phyloP scores from a whole-genome alignment of 2,888 invertebrate genomes.

The Anthrax anthrax region DNA sequence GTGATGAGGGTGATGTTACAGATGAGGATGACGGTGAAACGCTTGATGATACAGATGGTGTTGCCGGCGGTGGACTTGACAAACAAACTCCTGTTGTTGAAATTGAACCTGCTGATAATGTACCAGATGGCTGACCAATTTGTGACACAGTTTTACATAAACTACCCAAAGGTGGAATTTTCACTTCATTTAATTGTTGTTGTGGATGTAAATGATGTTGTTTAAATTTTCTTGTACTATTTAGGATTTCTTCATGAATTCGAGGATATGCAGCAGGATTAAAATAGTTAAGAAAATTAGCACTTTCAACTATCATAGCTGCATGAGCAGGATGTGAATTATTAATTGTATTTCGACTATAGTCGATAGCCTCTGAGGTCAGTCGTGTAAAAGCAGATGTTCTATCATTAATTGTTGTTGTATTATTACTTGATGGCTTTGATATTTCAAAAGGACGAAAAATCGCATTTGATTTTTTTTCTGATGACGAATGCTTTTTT shows the following conservation, averaged over 20 bases:
- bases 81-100: constrained; percentile 11
- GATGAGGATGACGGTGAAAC: constrained; percentile 19
- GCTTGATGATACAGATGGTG: constrained; percentile 14
- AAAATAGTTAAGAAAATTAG: constrained; percentile 32
- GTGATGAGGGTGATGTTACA: constrained; percentile 17
- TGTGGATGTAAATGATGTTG: constrained; percentile 4
- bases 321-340: constrained; percentile 20
- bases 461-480: constrained; percentile 14
- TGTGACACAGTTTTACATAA: constrained; percentile 55
- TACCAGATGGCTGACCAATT: constrained; percentile 37
- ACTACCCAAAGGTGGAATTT: constrained; percentile 47
- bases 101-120: neutral
- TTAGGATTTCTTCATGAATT: constrained; percentile 33
- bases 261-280: constrained; percentile 33
- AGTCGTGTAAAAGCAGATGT: constrained; percentile 31
- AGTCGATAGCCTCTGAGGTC: constrained; percentile 24
- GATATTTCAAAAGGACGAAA: constrained; percentile 29
- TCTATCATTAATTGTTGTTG: constrained; percentile 17
- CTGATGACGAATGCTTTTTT: constrained; percentile 1
- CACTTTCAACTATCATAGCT: constrained; percentile 31
- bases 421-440: constrained; percentile 10
- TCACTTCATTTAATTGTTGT: constrained; percentile 12
- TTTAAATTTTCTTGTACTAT: constrained; percentile 20
- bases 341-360: constrained; percentile 19
- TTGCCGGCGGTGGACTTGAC: constrained; percentile 16